These are phyloP conservation scores for Ochropleura leucogaster DNA, from an alignment of 2,888 invertebrate species.

Conservation along the genomic window DNA sequence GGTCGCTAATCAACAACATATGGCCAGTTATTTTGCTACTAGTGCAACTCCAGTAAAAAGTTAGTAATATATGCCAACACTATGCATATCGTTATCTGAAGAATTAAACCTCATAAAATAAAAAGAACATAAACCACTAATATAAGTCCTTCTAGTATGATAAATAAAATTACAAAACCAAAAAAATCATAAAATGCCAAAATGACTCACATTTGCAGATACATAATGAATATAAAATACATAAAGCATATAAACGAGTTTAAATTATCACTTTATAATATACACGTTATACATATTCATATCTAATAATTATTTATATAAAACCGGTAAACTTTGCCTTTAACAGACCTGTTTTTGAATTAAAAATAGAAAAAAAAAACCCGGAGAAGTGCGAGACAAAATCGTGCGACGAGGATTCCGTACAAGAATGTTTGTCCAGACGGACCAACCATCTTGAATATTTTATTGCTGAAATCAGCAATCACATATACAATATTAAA, in stretches of 20 bases:
- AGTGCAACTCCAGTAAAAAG: not conserved
- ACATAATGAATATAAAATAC: slow-evolving; percentile 25
- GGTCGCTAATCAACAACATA: not conserved
- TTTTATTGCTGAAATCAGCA: too few species aligned
- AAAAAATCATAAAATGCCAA: slow-evolving; percentile 25
- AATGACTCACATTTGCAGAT: slow-evolving; percentile 30
- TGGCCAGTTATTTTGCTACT: not conserved
- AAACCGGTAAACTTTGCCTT: slow-evolving; percentile 16
- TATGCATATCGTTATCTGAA: too few species aligned
- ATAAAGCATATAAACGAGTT: not conserved
- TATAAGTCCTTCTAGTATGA: not conserved
- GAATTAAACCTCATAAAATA: slow-evolving; percentile 12
- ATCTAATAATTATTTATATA: not conserved
- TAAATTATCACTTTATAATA: not conserved
- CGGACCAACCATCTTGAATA: too few species aligned
- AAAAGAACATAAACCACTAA: slow-evolving; percentile 16
- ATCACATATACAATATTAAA: too few species aligned
- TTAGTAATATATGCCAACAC: not conserved
- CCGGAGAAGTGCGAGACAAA: not conserved
- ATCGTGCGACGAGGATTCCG: not conserved
- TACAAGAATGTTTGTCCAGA: not conserved
- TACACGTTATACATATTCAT: not conserved
- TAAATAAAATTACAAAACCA: slow-evolving; percentile 23
- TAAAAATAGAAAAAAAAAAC: slow-evolving; percentile 4
- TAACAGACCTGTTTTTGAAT: slow-evolving; percentile 1